Percentiles rank a stretch among this genome's conserved stretches.
These are phyloP conservation scores for Nycteola revayana DNA, from an alignment of 2,888 invertebrate genomes.

Conservation along the genomic window DNA sequence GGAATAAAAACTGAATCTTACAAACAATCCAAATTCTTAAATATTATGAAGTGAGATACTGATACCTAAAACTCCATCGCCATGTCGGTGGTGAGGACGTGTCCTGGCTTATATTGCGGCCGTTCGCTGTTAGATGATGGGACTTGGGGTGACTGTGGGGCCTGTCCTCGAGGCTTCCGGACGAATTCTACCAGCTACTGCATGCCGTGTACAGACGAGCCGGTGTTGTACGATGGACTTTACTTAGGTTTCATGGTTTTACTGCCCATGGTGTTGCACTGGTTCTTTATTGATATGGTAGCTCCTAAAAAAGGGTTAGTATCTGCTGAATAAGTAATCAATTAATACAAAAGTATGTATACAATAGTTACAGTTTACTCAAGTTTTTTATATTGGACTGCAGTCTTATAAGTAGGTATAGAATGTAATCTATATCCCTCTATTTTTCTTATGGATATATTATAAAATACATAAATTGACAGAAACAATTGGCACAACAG, in stretches of 20 bases:
- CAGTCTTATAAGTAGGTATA: no score
- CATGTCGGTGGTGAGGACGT: slow-evolving; percentile 74
- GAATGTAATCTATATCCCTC: no score
- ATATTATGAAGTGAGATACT: slow-evolving; percentile 8
- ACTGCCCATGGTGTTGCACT: slow-evolving; percentile 93
- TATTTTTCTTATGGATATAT: no score
- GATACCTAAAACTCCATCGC: not conserved
- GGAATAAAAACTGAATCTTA: no score
- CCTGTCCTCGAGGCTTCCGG: slow-evolving; percentile 92
- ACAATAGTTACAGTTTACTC: no score
- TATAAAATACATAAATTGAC: no score
- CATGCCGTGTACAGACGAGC: slow-evolving; percentile 86
- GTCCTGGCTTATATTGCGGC: slow-evolving; percentile 94
- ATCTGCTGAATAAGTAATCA: no score
- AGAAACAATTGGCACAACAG: no score
- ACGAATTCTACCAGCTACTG: slow-evolving; percentile 89
- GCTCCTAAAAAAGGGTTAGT: slow-evolving; percentile 86
- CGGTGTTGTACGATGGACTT: slow-evolving; percentile 94
- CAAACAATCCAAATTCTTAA: no score
- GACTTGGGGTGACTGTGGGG: slow-evolving; percentile 90
- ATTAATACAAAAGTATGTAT: no score
- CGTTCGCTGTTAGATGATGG: slow-evolving; percentile 85
- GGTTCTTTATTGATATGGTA: slow-evolving; percentile 95
- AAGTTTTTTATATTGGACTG: no score
- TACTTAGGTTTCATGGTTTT: slow-evolving; percentile 97